Percentiles rank a stretch among this genome's conserved stretches.
These are phyloP conservation scores for Hemichromis elongatus DNA, from an alignment of 2,113 vertebrate species.

Conservation along the genomic window DNA sequence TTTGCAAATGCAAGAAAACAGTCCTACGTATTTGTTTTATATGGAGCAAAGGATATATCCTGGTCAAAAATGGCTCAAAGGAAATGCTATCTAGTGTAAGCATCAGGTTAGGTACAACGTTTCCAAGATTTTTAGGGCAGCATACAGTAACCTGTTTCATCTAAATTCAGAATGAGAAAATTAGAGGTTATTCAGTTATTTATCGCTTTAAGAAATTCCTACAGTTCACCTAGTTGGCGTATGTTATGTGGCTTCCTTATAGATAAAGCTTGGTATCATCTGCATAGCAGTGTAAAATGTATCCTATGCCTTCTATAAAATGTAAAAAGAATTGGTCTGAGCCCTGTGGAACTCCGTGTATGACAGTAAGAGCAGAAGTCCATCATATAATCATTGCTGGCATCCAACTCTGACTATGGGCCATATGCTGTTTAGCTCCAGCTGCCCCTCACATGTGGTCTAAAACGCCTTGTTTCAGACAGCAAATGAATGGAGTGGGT, in stretches of 20 bases:
- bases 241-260: not conserved
- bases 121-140: not conserved
- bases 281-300: not conserved
- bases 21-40: not conserved
- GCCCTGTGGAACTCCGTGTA: not conserved
- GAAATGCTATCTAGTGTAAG: not conserved
- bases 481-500: not conserved
- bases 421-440: too few species aligned
- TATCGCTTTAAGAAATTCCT: not conserved
- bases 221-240: not conserved
- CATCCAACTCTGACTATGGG: not conserved
- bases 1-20: not conserved
- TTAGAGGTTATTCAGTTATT: not conserved
- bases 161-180: not conserved
- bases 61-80: not conserved
- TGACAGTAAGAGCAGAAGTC: not conserved
- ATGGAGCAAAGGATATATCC: not conserved
- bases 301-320: not conserved
- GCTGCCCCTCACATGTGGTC: too few species aligned
- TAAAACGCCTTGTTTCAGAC: not conserved
- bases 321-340: not conserved
- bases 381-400: not conserved
- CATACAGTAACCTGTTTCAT: not conserved
- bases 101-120: not conserved
- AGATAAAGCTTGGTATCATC: not conserved